Conservation (phyloP, 2,888 invertebrate genomes). For the Tachina lurida region DNA sequence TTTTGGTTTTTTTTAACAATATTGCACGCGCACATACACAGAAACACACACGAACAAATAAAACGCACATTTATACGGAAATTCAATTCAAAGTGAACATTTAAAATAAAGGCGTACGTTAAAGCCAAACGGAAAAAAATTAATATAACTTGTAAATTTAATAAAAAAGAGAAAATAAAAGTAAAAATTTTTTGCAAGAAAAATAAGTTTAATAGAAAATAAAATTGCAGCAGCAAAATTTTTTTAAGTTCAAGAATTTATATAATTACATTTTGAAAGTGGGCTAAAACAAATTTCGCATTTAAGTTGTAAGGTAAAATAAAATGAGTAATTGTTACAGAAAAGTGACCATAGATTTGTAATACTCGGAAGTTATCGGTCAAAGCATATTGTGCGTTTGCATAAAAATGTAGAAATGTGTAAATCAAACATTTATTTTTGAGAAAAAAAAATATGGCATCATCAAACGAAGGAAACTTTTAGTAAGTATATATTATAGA, state of each 20-base stretch:
- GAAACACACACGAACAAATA: constrained; percentile 52
- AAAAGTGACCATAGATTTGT: too few relatives aligned
- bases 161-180: constrained; percentile 10
- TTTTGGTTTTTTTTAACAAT: constrained; percentile 41
- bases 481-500: too few relatives aligned
- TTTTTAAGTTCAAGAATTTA: not conserved
- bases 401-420: too few relatives aligned
- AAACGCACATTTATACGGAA: constrained; percentile 55
- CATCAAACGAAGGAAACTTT: too few relatives aligned
- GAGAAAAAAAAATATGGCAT: too few relatives aligned
- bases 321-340: not conserved
- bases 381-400: too few relatives aligned
- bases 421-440: too few relatives aligned
- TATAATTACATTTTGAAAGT: constrained; percentile 17
- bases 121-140: constrained; percentile 42
- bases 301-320: not conserved
- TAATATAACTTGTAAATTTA: constrained; percentile 7
- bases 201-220: constrained; percentile 26
- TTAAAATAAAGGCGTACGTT: constrained; percentile 49
- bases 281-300: constrained; percentile 30
- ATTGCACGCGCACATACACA: constrained; percentile 57
- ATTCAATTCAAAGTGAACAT: constrained; percentile 72
- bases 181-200: constrained; percentile 36
- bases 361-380: too few relatives aligned
- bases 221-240: constrained; percentile 40